Evolutionary conservation across 2,888 invertebrate genomes (phyloP).

Genomic region (Cynaeus angustus): DNA sequence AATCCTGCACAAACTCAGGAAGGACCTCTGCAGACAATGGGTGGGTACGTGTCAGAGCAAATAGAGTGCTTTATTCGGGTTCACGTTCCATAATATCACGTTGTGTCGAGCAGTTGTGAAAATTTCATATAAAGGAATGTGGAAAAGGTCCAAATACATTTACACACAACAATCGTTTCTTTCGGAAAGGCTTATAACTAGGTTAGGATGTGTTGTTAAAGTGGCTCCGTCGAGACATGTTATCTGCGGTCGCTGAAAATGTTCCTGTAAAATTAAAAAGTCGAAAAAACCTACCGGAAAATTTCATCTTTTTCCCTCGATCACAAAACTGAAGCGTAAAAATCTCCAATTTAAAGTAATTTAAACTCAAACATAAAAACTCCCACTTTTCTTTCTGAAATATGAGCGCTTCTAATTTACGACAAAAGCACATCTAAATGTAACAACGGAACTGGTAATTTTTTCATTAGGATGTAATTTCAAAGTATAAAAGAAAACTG

Average conservation of each 20-base stretch:
- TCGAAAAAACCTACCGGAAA: background rate
- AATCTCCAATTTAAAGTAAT: too few relatives aligned
- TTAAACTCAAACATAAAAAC: too few relatives aligned
- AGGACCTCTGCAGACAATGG: conserved; percentile 13
- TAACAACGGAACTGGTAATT: too few relatives aligned
- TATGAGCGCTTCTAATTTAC: too few relatives aligned
- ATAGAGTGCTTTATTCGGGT: conserved; percentile 14
- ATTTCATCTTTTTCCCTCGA: too few relatives aligned
- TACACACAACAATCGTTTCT: conserved; percentile 17
- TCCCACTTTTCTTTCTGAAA: too few relatives aligned
- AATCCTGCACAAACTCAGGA: conserved; percentile 7
- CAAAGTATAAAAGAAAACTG: conserved; percentile 10
- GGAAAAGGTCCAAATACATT: conserved; percentile 12
- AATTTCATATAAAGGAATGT: conserved; percentile 9
- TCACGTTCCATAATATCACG: conserved; percentile 20
- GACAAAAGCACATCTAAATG: too few relatives aligned
- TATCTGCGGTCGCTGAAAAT: too few relatives aligned
- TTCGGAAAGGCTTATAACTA: conserved; percentile 1
- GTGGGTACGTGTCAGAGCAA: conserved; percentile 10
- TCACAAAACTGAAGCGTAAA: too few relatives aligned
- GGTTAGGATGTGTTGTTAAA: conserved; percentile 9
- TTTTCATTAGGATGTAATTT: background rate
- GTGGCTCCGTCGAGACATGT: background rate
- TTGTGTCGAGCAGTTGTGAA: conserved; percentile 9
- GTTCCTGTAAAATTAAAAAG: background rate